Evolutionary conservation across 2,113 vertebrate species (phyloP).

Genomic region (Lichenostomus cassidix): DNA sequence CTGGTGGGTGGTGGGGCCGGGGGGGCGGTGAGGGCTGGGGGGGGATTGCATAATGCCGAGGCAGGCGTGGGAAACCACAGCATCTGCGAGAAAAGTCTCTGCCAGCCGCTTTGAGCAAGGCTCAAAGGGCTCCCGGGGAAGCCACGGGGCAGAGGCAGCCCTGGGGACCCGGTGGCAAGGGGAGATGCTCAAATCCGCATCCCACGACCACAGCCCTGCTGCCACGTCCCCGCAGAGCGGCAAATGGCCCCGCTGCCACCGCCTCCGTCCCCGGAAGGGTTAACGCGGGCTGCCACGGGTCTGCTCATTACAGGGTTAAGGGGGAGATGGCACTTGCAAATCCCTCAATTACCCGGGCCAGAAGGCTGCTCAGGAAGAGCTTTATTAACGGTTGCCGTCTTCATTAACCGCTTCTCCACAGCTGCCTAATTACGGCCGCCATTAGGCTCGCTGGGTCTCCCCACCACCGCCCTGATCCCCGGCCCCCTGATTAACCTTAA

Average conservation of each 20-base stretch:
- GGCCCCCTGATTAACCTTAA: slow-evolving; percentile 64
- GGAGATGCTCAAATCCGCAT: background rate
- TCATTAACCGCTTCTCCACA: slow-evolving; percentile 73
- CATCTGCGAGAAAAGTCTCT: slow-evolving; percentile 70
- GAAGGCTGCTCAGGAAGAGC: slow-evolving; percentile 67
- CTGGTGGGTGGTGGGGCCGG: slow-evolving; percentile 58
- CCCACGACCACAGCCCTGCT: background rate
- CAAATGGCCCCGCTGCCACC: background rate
- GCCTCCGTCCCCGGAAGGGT: slow-evolving; percentile 25
- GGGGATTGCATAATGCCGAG: slow-evolving; percentile 64
- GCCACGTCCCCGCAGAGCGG: background rate
- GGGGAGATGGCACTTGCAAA: slow-evolving; percentile 69
- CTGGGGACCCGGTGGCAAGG: background rate
- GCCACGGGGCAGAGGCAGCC: slow-evolving; percentile 17
- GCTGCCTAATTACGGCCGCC: slow-evolving; percentile 73
- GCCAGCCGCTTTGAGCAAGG: slow-evolving; percentile 60
- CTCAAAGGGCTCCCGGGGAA: slow-evolving; percentile 64
- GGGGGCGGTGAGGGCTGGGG: slow-evolving; percentile 35
- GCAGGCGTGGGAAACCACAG: slow-evolving; percentile 73
- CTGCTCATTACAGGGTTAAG: slow-evolving; percentile 64
- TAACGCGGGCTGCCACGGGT: slow-evolving; percentile 10
- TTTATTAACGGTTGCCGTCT: slow-evolving; percentile 72
- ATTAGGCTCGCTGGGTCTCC: slow-evolving; percentile 54
- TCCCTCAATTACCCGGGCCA: slow-evolving; percentile 69
- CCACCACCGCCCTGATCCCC: slow-evolving; percentile 47